These are phyloP conservation scores for Lophura nycthemera DNA, from an alignment of 2,113 vertebrate genomes.

Conservation along the genomic window DNA sequence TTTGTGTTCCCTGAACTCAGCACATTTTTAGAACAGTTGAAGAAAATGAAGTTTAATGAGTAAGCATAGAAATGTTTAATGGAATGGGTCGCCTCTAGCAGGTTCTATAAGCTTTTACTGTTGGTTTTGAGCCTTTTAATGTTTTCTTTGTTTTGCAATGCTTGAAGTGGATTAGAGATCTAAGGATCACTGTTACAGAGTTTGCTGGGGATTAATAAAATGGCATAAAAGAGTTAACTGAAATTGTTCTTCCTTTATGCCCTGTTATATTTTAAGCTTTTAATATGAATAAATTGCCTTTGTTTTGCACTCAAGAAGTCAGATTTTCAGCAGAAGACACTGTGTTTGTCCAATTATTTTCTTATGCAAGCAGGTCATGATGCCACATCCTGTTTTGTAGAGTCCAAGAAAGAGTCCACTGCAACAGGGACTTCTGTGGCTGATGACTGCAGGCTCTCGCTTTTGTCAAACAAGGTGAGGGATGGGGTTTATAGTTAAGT, in stretches of 20 bases:
- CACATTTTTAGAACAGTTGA: constrained; percentile 11
- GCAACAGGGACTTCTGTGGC: not conserved
- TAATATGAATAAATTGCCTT: not conserved
- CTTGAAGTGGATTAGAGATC: constrained; percentile 59
- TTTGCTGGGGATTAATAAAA: constrained; percentile 57
- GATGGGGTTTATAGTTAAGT: not conserved
- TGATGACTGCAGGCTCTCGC: not conserved
- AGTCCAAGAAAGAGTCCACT: not conserved
- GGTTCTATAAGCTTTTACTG: constrained; percentile 41
- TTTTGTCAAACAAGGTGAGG: not conserved
- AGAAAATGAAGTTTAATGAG: constrained; percentile 27
- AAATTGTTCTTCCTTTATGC: constrained; percentile 26
- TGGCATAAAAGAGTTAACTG: not conserved
- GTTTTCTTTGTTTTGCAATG: constrained; percentile 63
- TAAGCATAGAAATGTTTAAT: not conserved
- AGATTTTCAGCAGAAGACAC: constrained; percentile 1
- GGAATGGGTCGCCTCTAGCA: not conserved
- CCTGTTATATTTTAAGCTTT: constrained; percentile 24
- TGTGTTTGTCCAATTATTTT: constrained; percentile 6
- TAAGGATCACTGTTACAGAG: constrained; percentile 47
- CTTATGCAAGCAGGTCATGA: not conserved
- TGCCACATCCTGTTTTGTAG: not conserved
- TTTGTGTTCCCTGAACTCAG: constrained; percentile 38
- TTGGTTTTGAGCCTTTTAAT: constrained; percentile 44
- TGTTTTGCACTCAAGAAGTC: constrained; percentile 20